These are phyloP conservation scores for Leucosticte australis DNA, from an alignment of 2,113 vertebrate species.

Conservation along the genomic window DNA sequence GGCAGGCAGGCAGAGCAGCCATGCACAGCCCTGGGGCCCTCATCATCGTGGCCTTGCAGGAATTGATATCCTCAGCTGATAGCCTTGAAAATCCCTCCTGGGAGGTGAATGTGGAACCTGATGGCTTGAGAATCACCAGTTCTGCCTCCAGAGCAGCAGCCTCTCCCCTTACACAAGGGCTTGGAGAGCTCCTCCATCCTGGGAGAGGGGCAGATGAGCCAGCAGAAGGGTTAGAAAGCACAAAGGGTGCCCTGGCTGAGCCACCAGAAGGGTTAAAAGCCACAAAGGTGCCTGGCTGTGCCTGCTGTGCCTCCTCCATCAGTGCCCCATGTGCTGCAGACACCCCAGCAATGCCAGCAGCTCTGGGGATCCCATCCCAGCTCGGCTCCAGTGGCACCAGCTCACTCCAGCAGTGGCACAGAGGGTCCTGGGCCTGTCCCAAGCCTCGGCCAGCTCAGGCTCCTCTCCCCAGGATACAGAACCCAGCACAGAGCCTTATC, in stretches of 20 bases:
- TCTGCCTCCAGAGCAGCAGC: background rate
- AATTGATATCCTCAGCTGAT: background rate
- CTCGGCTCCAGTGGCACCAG: background rate
- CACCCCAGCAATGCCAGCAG: background rate
- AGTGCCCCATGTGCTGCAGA: background rate
- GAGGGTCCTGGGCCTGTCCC: background rate
- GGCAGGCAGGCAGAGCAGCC: background rate
- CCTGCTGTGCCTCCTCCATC: background rate
- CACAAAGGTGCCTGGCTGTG: background rate
- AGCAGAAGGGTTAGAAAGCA: background rate
- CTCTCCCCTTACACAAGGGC: background rate
- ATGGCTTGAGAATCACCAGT: background rate
- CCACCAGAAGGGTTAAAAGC: background rate
- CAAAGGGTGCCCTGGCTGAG: no score
- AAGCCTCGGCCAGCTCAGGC: background rate
- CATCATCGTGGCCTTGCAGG: background rate
- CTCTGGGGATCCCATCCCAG: background rate
- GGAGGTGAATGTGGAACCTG: background rate
- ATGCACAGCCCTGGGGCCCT: background rate
- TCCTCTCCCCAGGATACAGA: background rate
- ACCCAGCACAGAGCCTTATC: background rate
- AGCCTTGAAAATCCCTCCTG: background rate
- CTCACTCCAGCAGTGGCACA: accelerated
- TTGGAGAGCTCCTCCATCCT: background rate
- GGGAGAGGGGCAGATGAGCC: background rate